Evolutionary conservation across 2,113 vertebrate genomes (phyloP).

Genomic region (Nothocercus nigrocapillus): DNA sequence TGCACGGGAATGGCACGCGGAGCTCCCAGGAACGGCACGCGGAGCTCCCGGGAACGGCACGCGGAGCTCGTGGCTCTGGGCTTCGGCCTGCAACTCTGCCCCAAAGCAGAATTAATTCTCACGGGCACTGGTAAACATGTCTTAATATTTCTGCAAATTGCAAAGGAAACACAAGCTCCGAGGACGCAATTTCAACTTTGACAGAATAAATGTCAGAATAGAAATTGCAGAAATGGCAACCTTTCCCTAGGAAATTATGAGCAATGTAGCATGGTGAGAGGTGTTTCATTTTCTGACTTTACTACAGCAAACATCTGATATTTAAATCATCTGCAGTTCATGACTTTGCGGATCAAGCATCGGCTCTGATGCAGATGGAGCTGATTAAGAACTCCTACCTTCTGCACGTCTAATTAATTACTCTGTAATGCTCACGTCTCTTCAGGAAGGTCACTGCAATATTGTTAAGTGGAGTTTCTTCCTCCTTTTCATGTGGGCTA

Average conservation of each 20-base stretch:
- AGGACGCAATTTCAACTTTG: neutral
- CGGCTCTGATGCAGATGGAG: neutral
- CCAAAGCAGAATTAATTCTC: fast-evolving
- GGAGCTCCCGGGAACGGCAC: too few species aligned
- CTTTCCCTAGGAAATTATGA: neutral
- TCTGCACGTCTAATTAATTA: constrained; percentile 5
- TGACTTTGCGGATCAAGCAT: neutral
- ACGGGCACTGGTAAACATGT: fast-evolving
- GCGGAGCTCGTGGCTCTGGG: fast-evolving
- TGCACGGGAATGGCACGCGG: too few species aligned
- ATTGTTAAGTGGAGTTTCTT: neutral
- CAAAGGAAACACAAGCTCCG: neutral
- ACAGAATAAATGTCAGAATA: neutral
- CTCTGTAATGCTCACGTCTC: neutral
- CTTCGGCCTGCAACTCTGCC: neutral
- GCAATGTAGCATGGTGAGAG: neutral
- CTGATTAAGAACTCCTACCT: neutral
- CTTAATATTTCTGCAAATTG: neutral
- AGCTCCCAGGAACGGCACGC: too few species aligned
- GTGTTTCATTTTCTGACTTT: neutral
- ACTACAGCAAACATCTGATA: neutral
- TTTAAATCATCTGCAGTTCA: neutral
- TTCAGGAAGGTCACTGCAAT: constrained; percentile 17
- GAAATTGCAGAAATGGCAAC: neutral
- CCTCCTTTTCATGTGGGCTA: neutral